Conservation (phyloP, 2,113 vertebrate species). For the Halcyon senegalensis region DNA sequence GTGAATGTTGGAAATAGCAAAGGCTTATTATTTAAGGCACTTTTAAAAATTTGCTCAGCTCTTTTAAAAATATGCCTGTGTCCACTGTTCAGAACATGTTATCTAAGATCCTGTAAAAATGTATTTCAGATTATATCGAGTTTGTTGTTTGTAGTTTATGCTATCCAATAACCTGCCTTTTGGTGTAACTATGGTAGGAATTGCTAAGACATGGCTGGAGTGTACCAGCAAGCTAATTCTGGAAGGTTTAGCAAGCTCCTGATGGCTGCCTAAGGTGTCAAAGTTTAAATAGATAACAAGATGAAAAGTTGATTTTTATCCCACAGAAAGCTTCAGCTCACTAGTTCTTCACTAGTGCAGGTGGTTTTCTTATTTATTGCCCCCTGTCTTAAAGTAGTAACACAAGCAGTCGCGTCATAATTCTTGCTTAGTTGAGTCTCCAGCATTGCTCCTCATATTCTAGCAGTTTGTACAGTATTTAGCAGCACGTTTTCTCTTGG, state of each 20-base stretch:
- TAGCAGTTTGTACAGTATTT: background rate
- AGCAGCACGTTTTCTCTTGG: background rate
- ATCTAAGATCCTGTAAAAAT: background rate
- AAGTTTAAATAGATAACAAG: background rate
- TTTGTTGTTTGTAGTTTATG: background rate
- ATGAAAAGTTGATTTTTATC: background rate
- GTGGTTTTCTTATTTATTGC: background rate
- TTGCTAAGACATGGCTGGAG: background rate
- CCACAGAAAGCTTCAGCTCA: background rate
- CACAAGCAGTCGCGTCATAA: background rate
- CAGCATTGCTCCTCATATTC: background rate
- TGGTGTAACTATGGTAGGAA: background rate
- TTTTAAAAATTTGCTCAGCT: background rate
- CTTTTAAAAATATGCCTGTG: background rate
- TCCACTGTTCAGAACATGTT: background rate
- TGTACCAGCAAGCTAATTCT: background rate
- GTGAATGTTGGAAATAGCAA: background rate
- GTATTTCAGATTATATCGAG: background rate
- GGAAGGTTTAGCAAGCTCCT: background rate
- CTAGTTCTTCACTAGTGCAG: background rate
- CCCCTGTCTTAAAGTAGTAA: background rate
- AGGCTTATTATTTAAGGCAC: background rate
- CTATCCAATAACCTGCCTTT: background rate
- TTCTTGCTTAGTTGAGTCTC: background rate
- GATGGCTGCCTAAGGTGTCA: background rate